These are phyloP conservation scores for Leptinotarsa peninsularis DNA, from an alignment of 2,888 invertebrate genomes.

Conservation along the genomic window DNA sequence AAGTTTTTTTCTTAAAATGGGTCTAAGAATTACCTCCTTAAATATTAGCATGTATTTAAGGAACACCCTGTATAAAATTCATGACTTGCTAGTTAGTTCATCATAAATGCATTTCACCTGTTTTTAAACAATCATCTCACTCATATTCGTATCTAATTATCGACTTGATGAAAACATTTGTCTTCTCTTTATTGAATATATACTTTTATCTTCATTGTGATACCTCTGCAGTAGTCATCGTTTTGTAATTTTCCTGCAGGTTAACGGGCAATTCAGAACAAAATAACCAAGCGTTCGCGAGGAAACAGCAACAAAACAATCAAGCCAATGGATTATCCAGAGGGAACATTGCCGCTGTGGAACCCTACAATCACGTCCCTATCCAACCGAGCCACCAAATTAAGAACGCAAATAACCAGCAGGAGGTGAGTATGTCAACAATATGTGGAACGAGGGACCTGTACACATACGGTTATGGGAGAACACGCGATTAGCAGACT, in stretches of 20 bases:
- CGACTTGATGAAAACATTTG: too few relatives aligned
- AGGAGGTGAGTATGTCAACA: slow-evolving; percentile 58
- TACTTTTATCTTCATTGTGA: not conserved
- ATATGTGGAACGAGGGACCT: not conserved
- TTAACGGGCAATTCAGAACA: slow-evolving; percentile 63
- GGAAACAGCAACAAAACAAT: slow-evolving; percentile 60
- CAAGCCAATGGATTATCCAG: slow-evolving; percentile 73
- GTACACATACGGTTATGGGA: not conserved
- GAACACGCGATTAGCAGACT: too few relatives aligned
- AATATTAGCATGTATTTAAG: too few relatives aligned
- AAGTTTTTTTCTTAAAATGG: too few relatives aligned
- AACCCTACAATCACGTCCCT: slow-evolving; percentile 89
- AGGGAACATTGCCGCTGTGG: slow-evolving; percentile 88
- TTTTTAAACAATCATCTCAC: not conserved
- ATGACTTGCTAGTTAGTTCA: too few relatives aligned
- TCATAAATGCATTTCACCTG: too few relatives aligned
- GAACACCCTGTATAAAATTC: too few relatives aligned
- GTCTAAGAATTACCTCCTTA: too few relatives aligned
- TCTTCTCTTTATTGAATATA: too few relatives aligned
- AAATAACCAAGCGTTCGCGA: slow-evolving; percentile 60
- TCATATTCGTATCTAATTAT: not conserved
- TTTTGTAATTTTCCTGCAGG: slow-evolving; percentile 47
- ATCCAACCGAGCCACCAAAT: slow-evolving; percentile 64
- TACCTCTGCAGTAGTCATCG: not conserved
- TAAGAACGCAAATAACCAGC: slow-evolving; percentile 63